A percentile compares a stretch with the other conserved stretches of the same genome.
Evolutionary conservation across 2,797 vertebrate species (phyloP).

Genomic region (Bovichtus diacanthus): DNA sequence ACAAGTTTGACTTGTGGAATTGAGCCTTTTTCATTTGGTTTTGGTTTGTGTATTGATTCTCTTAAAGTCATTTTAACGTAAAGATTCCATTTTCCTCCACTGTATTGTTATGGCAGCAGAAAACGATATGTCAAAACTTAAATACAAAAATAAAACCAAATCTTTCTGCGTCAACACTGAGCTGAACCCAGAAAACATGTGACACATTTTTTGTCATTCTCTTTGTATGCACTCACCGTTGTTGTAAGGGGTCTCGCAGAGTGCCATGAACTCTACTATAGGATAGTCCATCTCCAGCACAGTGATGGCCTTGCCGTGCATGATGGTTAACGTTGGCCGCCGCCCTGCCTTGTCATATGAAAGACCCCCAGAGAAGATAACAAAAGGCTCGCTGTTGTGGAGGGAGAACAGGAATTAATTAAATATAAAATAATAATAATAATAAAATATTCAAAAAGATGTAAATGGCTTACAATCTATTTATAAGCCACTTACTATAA

Average conservation of each 20-base stretch:
- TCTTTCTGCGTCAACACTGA: constrained; percentile 2
- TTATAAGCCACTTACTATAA: not conserved
- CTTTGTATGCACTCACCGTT: constrained; percentile 88
- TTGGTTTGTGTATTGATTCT: not conserved
- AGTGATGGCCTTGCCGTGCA: constrained; percentile 98
- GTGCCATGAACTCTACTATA: constrained; percentile 97
- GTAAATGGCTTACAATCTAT: not conserved
- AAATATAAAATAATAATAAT: too few relatives aligned
- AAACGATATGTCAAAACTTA: not conserved
- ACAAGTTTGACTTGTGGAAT: not conserved
- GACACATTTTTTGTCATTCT: not conserved
- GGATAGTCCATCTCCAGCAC: constrained; percentile 99
- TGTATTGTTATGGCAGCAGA: not conserved
- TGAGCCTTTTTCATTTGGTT: not conserved
- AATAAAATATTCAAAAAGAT: not conserved
- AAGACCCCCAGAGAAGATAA: constrained; percentile 96
- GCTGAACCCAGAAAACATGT: not conserved
- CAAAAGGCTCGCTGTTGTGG: constrained; percentile 91
- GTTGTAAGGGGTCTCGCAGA: constrained; percentile 97
- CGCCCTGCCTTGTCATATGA: constrained; percentile 96
- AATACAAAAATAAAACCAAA: not conserved
- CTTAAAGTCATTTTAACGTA: too few relatives aligned
- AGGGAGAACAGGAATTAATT: constrained; percentile 27
- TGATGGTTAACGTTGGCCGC: constrained; percentile 97
- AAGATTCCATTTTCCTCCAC: rapidly evolving